phyloP scores from a whole-genome alignment of 1,140 invertebrate genomes.

The Drosophila dunni region DNA sequence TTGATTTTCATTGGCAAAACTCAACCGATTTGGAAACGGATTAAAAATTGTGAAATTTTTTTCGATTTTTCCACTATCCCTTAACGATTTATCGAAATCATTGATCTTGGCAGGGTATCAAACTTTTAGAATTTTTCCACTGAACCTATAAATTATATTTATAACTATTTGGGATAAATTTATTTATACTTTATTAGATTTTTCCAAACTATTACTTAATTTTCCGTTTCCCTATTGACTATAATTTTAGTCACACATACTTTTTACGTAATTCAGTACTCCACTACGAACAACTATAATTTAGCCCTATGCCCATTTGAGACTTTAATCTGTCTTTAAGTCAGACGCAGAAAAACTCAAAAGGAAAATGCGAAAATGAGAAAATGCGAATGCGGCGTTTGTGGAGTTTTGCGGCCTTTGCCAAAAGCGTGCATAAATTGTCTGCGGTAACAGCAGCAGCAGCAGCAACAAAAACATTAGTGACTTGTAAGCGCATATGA shows the following conservation, averaged over 20 bases:
- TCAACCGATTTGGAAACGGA: too few relatives aligned
- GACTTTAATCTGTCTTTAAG: slow-evolving; percentile 39
- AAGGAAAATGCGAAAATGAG: slow-evolving; percentile 37
- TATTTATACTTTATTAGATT: too few relatives aligned
- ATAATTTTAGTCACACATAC: neutral
- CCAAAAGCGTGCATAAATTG: slow-evolving; percentile 82
- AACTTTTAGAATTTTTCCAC: too few relatives aligned
- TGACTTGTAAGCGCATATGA: slow-evolving; percentile 82
- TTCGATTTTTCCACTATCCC: too few relatives aligned
- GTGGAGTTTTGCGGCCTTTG: slow-evolving; percentile 71
- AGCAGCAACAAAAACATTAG: slow-evolving; percentile 67
- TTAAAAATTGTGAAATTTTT: too few relatives aligned
- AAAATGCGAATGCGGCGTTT: slow-evolving; percentile 44
- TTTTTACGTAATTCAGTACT: neutral
- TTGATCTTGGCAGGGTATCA: too few relatives aligned
- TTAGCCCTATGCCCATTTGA: slow-evolving; percentile 4
- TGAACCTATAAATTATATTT: too few relatives aligned
- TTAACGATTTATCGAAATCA: too few relatives aligned
- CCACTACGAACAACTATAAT: neutral
- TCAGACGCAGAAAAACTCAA: slow-evolving; percentile 46
- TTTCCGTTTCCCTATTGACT: too few relatives aligned
- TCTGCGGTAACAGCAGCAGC: slow-evolving; percentile 68
- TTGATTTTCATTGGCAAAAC: too few relatives aligned
- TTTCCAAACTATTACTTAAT: too few relatives aligned
- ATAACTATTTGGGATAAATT: too few relatives aligned